Base-by-base conservation (phyloP, 2,888 invertebrate genomes). In the Chymomyza fuscimana region DNA sequence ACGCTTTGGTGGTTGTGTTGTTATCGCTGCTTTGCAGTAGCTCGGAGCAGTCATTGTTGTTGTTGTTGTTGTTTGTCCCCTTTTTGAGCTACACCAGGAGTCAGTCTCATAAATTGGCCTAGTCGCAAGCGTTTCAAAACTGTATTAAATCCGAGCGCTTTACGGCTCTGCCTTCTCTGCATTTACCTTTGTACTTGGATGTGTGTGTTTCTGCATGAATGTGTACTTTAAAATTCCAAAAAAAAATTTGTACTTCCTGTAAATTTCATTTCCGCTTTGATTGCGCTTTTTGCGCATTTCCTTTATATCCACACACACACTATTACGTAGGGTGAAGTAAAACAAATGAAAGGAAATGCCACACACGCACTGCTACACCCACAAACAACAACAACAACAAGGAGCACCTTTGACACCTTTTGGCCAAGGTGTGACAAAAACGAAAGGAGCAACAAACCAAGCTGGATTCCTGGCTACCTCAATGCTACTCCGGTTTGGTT, bases 201-300 rank as follows among this genome's bases (percentile, higher is more conserved):
- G 22, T 52, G 58, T 65, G 52, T 40, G 46, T 32, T 0, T 32
- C 36, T 54, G 64, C 36, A 59, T 12, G 60, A 12, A 36, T 61
- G 63, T 56, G 51, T 61, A 36, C 64, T 54, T 87, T 87, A 79
- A 82, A 85, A 81, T 80, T 72, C 81, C 79, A 73, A 65, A 71
- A 75, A 62, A 63, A 66, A 64, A 59, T 51, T 56, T 66, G 71
- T 64, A 81, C 86, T 86, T 86, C 84, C 86, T 86, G 87, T 81
- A 88, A 88, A 86, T 86, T 86, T 88, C 86, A 86, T 86, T 86
- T 86, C 86, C 86, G 86, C 86, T 86, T 87, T 87, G 86, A 86
- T 86, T 87, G 85, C 85, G 87, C 86, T 87, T 86, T 87, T 86
- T 86, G 79, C 83, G 86, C 79, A 81, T 82, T 79, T 81, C 78